A percentile compares a stretch with the other conserved stretches of the same genome.
These are phyloP conservation scores for Anser brachyrhynchus DNA, from an alignment of 2,113 vertebrate genomes.

Conservation along the genomic window DNA sequence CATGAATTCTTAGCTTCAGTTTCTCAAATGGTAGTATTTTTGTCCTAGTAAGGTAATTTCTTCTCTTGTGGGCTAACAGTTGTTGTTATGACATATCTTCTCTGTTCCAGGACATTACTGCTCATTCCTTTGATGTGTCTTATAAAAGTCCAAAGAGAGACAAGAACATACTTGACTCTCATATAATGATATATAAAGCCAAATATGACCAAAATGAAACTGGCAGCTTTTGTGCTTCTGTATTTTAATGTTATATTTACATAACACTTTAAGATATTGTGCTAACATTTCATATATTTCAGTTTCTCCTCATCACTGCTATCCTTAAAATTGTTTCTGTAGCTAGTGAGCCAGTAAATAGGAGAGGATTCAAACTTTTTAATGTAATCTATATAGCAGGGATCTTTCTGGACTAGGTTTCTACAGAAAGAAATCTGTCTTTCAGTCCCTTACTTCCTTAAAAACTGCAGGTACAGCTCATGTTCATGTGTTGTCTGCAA, in stretches of 20 bases:
- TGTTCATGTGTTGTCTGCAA: background rate
- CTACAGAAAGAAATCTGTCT: background rate
- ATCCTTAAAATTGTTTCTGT: background rate
- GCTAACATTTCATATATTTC: slow-evolving; percentile 38
- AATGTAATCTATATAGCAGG: background rate
- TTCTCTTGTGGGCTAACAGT: background rate
- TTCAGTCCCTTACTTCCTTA: background rate
- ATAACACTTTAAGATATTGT: background rate
- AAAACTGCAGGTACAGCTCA: fast-evolving
- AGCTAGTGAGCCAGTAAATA: slow-evolving; percentile 1
- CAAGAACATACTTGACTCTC: slow-evolving; percentile 9
- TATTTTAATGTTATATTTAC: background rate
- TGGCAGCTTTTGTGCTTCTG: background rate
- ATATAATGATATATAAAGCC: background rate
- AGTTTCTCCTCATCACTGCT: slow-evolving; percentile 29
- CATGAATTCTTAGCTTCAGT: background rate
- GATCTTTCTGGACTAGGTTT: background rate
- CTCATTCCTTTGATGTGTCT: background rate
- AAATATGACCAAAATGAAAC: slow-evolving; percentile 16
- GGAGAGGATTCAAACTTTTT: background rate
- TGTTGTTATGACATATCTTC: background rate
- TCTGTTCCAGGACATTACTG: background rate
- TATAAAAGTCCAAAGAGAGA: background rate
- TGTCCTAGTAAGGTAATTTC: background rate
- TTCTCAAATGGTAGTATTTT: background rate